phyloP scores from a whole-genome alignment of 2,888 invertebrate species.

The Schizotus pectinicornis region DNA sequence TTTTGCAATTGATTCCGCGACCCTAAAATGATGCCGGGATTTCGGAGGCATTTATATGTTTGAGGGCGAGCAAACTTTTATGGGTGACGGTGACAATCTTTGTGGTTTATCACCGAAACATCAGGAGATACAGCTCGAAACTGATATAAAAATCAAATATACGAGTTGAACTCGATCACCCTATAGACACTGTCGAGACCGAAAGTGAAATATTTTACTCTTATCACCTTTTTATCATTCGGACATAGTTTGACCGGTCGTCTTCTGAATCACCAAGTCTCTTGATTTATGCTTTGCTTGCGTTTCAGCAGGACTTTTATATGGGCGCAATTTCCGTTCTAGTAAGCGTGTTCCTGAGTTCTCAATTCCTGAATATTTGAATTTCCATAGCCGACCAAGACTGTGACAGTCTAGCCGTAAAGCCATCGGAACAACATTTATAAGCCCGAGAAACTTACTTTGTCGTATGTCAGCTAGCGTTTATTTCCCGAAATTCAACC shows the following conservation, averaged over 20 bases:
- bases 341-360: slow-evolving; percentile 39
- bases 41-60: no score
- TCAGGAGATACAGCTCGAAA: slow-evolving; percentile 3
- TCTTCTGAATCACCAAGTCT: slow-evolving; percentile 34
- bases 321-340: slow-evolving; percentile 45
- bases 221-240: slow-evolving; percentile 46
- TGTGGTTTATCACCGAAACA: slow-evolving; percentile 9
- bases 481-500: slow-evolving; percentile 1
- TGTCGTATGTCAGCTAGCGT: slow-evolving; percentile 6
- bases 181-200: slow-evolving; percentile 5
- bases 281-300: slow-evolving; percentile 46
- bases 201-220: slow-evolving; percentile 42
- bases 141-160: slow-evolving; percentile 17
- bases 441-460: slow-evolving; percentile 21
- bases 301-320: slow-evolving; percentile 46
- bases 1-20: no score
- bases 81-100: neutral
- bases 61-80: neutral
- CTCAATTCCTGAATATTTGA: slow-evolving; percentile 40
- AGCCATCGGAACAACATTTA: slow-evolving; percentile 25
- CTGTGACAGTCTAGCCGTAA: slow-evolving; percentile 12
- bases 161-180: slow-evolving; percentile 13
- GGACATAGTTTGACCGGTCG: slow-evolving; percentile 43
- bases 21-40: no score
- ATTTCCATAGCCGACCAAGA: slow-evolving; percentile 30